A percentile compares a stretch with the other conserved stretches of the same genome.
Conservation (phyloP, 2,888 invertebrate species). For the Sylvicola fuscatus region DNA sequence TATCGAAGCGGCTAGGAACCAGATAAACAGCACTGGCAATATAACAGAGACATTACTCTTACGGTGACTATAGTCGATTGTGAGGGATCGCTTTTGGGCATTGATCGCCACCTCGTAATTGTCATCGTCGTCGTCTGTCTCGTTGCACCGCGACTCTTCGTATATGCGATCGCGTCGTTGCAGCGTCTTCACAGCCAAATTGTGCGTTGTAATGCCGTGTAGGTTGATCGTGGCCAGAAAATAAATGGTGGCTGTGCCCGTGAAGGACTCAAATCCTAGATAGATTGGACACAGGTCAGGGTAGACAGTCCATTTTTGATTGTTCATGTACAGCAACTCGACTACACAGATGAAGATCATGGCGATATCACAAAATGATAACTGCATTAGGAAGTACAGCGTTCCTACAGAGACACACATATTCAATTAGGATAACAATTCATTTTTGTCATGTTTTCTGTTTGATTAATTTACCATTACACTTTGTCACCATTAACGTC, state of each 20-base stretch:
- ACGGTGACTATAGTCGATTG: constrained; percentile 30
- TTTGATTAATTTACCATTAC: constrained; percentile 7
- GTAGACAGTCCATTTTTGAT: constrained; percentile 31
- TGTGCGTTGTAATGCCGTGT: constrained; percentile 30
- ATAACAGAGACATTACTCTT: constrained; percentile 28
- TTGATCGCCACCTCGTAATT: constrained; percentile 11
- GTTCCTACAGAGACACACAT: constrained; percentile 35
- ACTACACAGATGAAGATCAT: constrained; percentile 26
- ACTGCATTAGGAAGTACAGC: constrained; percentile 30
- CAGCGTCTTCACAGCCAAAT: constrained; percentile 8
- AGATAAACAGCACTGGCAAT: constrained; percentile 32
- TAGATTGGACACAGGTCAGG: constrained; percentile 29
- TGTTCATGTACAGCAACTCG: constrained; percentile 32
- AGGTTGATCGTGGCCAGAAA: constrained; percentile 33
- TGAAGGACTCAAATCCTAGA: constrained; percentile 32
- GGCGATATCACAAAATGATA: constrained; percentile 30
- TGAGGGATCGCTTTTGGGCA: constrained; percentile 25
- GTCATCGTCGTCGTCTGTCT: constrained; percentile 5
- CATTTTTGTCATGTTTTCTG: no score
- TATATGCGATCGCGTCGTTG: constrained; percentile 2
- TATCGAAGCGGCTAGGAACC: constrained; percentile 34
- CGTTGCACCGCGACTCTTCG: constrained; percentile 4
- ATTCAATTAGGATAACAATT: no score
- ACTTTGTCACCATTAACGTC: constrained; percentile 6
- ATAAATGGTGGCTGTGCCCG: constrained; percentile 33